Conservation (phyloP, 2,888 invertebrate species). For the Lamproptera curius region DNA sequence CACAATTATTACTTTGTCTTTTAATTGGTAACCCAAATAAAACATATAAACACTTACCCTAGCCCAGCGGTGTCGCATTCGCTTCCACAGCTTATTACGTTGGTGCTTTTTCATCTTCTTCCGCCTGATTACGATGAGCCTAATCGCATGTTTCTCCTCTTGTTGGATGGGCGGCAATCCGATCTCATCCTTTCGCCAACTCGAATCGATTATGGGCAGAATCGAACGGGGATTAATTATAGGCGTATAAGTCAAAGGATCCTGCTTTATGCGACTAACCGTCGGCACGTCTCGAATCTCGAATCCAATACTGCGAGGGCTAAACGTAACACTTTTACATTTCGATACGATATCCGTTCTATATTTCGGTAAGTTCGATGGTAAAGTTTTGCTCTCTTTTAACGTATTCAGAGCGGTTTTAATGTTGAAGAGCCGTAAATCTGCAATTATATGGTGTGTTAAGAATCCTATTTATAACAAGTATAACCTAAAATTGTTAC, state of each 20-base stretch:
- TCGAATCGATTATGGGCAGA: conserved; percentile 57
- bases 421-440: conserved; percentile 56
- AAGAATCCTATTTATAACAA: conserved; percentile 5
- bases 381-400: conserved; percentile 46
- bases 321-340: conserved; percentile 41
- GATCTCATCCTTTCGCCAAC: conserved; percentile 64
- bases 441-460: conserved; percentile 38
- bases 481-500: conserved; percentile 47
- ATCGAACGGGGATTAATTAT: conserved; percentile 66
- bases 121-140: conserved; percentile 86
- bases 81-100: conserved; percentile 86
- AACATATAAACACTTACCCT: conserved; percentile 79
- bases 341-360: conserved; percentile 35
- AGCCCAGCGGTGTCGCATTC: conserved; percentile 87
- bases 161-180: conserved; percentile 62
- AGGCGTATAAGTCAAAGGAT: conserved; percentile 59
- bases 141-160: conserved; percentile 83
- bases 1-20: too few relatives aligned
- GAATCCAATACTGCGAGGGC: conserved; percentile 53
- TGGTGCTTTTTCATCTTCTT: conserved; percentile 94
- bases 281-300: conserved; percentile 49
- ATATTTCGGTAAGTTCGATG: conserved; percentile 27
- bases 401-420: conserved; percentile 50
- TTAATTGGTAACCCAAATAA: too few relatives aligned
- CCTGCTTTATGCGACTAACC: conserved; percentile 43